Conservation (phyloP, 2,113 vertebrate species). For the Gavialis gangeticus region DNA sequence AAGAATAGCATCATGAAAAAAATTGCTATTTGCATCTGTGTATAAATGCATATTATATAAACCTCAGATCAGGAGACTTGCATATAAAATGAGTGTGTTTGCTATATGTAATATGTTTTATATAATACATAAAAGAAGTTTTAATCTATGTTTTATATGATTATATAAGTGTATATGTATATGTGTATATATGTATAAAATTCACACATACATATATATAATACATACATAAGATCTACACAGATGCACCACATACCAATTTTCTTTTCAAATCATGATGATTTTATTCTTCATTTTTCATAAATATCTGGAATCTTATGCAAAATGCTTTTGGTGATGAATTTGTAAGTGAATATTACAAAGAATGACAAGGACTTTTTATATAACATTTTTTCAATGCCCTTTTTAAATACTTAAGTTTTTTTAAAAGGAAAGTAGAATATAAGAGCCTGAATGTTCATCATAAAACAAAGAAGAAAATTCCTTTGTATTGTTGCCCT, state of each 20-base stretch:
- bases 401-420: background rate
- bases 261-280: background rate
- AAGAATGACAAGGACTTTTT: background rate
- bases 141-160: too few species aligned
- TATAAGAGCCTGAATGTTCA: background rate
- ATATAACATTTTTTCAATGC: background rate
- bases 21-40: background rate
- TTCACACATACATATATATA: too few species aligned
- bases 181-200: too few species aligned
- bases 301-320: background rate
- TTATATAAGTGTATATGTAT: too few species aligned
- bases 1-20: too few species aligned
- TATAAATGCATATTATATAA: background rate
- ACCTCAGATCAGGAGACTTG: too few species aligned
- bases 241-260: background rate
- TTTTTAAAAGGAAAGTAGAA: background rate
- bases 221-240: too few species aligned
- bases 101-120: too few species aligned
- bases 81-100: too few species aligned
- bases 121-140: too few species aligned
- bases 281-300: background rate
- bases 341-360: background rate
- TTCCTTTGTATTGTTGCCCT: rapidly evolving
- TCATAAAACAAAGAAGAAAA: background rate
- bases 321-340: background rate